Base-by-base conservation (phyloP, 2,888 invertebrate genomes). In the Monopis laevigella region DNA sequence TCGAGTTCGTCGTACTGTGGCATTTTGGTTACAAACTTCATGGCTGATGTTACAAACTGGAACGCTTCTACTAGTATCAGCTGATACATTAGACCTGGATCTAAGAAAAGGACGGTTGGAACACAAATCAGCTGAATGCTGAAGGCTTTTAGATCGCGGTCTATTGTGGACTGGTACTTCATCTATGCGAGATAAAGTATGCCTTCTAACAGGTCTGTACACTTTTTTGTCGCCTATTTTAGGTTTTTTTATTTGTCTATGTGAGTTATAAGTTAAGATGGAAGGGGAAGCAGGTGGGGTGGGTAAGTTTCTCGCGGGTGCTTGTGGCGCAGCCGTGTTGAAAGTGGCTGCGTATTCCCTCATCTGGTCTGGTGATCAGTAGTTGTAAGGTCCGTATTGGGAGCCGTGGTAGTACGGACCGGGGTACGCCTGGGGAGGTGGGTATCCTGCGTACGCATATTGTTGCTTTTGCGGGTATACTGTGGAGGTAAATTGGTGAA, bases 401-500 rank as follows among this genome's bases (percentile, higher is more conserved):
- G 94, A 93, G 58, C 93, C 93, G 70, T 93, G 93, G 74, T 95
- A 95, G 61, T 92, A 92, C 21, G 93, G 93, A 28, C 90, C 91
- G 44, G 93, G 90, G 77, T 94, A 94, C 41, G 92, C 89, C 47
- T 86, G 88, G 41, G 87, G 88, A 0, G 90, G 89, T 43, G 92
- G 91, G 69, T 94, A 93, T 44, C 93, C 92, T 41, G 93, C 91
- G 67, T 94, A 95, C 11, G 93, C 93, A 63, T 93, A 93, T 54
- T 93, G 93, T 68, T 95, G 93, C 75, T 96, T 96, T 73, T 95
- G 95, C 40, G 95, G 95, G 80, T 96, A 96, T 58, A 96, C 95
- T 92, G 85, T 34, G 80, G n/a, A n/a, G n/a, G n/a, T n/a, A n/a
- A n/a, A n/a, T n/a, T n/a, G n/a, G n/a, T n/a, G n/a, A n/a, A n/a